phyloP scores from a whole-genome alignment of 2,797 vertebrate genomes.

The Saxicola maurus region DNA sequence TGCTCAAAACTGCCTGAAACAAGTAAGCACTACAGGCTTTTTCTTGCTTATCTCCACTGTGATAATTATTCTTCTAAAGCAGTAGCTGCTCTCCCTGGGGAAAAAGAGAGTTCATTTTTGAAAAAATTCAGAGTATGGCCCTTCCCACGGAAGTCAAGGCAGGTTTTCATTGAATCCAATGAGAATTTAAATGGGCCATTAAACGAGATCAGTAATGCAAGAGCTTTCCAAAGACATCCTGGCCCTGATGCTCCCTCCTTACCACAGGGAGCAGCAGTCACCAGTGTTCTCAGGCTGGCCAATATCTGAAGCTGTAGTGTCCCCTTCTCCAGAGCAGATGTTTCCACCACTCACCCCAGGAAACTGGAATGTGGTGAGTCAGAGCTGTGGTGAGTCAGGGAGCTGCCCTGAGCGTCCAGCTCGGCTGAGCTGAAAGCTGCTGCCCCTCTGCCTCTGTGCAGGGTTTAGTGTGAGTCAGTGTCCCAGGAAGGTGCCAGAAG shows the following conservation, averaged over 20 bases:
- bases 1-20: background rate
- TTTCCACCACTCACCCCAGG: background rate
- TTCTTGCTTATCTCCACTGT: background rate
- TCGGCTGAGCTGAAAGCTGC: background rate
- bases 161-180: background rate
- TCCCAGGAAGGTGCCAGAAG: background rate
- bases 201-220: background rate
- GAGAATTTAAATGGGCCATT: background rate
- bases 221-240: background rate
- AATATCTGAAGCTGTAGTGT: rapidly evolving
- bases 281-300: background rate
- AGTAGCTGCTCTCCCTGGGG: background rate
- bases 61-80: slow-evolving; percentile 6
- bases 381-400: background rate
- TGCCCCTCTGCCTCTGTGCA: background rate
- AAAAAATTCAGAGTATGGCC: background rate
- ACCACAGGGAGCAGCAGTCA: background rate
- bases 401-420: rapidly evolving
- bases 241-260: background rate
- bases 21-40: background rate
- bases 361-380: background rate
- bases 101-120: background rate
- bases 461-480: rapidly evolving
- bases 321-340: background rate
- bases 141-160: background rate